phyloP scores from a whole-genome alignment of 2,113 vertebrate species.

The Gymnobelideus leadbeateri region DNA sequence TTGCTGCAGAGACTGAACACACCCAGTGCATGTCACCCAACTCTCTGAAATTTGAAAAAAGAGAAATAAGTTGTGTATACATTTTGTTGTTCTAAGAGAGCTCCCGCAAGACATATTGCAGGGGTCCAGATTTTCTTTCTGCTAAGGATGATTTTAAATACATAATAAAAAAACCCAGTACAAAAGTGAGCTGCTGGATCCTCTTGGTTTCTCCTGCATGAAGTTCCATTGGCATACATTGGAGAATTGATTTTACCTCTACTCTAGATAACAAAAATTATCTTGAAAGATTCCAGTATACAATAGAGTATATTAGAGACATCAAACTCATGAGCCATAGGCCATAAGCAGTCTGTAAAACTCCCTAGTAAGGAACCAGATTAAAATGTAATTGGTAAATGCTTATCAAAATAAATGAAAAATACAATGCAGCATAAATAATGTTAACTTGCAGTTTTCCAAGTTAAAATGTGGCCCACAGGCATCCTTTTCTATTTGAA shows the following conservation, averaged over 20 bases:
- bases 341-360: neutral
- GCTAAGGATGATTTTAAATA: neutral
- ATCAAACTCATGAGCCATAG: neutral
- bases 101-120: neutral
- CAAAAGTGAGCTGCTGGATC: neutral
- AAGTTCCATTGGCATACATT: neutral
- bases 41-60: neutral
- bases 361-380: neutral
- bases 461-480: neutral
- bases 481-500: neutral
- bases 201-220: neutral
- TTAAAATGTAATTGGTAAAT: neutral
- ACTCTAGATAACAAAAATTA: neutral
- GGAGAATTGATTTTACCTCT: constrained; percentile 26
- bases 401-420: neutral
- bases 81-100: neutral
- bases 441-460: neutral
- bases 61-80: neutral
- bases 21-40: constrained; percentile 33
- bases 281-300: neutral
- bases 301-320: neutral
- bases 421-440: neutral
- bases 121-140: neutral
- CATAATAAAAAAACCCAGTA: neutral
- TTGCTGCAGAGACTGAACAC: constrained; percentile 12